Conservation (phyloP, 2,797 vertebrate species). For the Stomatorhinus walkeri region DNA sequence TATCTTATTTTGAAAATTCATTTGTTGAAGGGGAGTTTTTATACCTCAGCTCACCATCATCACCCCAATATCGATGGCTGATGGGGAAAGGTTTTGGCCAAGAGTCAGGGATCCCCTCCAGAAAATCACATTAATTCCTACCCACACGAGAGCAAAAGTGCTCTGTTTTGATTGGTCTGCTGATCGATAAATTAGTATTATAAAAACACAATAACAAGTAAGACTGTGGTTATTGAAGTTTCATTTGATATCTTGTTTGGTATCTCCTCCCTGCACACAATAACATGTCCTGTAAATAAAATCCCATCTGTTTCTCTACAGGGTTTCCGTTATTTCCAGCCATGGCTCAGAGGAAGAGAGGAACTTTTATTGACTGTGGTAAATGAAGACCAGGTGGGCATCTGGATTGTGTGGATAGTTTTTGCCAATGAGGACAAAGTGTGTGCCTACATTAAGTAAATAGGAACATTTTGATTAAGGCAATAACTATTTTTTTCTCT, state of each 20-base stretch:
- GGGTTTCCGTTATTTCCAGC: constrained; percentile 74
- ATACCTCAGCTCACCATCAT: neutral
- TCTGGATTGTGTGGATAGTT: neutral
- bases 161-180: neutral
- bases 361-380: constrained; percentile 69
- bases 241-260: neutral
- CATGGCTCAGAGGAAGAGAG: constrained; percentile 70
- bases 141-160: neutral
- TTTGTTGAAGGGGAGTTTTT: neutral
- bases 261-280: neutral
- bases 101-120: neutral
- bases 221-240: neutral
- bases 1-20: neutral
- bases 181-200: neutral
- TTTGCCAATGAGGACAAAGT: neutral
- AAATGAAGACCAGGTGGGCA: constrained; percentile 66
- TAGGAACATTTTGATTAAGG: neutral
- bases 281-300: neutral
- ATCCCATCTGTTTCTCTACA: constrained; percentile 23
- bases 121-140: neutral
- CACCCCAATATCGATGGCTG: neutral
- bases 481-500: neutral
- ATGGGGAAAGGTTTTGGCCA: neutral
- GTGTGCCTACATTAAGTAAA: neutral
- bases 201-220: neutral